Evolutionary conservation across 2,888 invertebrate genomes (phyloP).

Genomic region (Sarcophaga variegata): DNA sequence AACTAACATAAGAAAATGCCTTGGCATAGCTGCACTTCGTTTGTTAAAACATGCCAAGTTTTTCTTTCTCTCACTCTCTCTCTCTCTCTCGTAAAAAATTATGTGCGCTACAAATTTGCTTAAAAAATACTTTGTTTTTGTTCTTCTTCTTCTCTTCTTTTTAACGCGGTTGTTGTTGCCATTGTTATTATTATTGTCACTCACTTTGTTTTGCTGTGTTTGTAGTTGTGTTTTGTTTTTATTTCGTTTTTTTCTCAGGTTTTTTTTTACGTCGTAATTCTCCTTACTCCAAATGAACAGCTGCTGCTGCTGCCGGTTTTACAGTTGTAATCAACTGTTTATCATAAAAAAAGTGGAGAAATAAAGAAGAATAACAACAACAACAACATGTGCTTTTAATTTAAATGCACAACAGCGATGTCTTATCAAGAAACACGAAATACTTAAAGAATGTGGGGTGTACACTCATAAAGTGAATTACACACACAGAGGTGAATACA

Average conservation of each 20-base stretch:
- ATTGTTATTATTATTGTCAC: not conserved
- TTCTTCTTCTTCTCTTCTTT: not conserved
- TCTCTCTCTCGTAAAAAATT: not conserved
- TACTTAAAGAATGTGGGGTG: too few species aligned
- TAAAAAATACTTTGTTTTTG: not conserved
- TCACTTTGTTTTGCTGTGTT: not conserved
- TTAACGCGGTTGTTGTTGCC: not conserved
- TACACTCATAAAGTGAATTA: too few species aligned
- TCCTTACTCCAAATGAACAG: not conserved
- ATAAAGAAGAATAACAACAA: not conserved
- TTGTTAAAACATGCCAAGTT: constrained; percentile 51
- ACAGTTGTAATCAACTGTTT: not conserved
- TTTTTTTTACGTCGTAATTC: too few species aligned
- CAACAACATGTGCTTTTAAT: not conserved
- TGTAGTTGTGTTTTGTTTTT: not conserved
- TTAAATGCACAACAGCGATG: too few species aligned
- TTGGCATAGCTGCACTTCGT: not conserved
- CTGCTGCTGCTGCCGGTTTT: not conserved
- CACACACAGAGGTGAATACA: too few species aligned
- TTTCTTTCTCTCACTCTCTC: constrained; percentile 16
- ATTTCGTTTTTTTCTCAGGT: too few species aligned
- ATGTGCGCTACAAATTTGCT: not conserved
- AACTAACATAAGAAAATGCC: not conserved
- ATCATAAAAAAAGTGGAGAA: not conserved
- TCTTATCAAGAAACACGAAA: too few species aligned